Conservation (phyloP, 2,797 vertebrate species). For the Trichosurus vulpecula region DNA sequence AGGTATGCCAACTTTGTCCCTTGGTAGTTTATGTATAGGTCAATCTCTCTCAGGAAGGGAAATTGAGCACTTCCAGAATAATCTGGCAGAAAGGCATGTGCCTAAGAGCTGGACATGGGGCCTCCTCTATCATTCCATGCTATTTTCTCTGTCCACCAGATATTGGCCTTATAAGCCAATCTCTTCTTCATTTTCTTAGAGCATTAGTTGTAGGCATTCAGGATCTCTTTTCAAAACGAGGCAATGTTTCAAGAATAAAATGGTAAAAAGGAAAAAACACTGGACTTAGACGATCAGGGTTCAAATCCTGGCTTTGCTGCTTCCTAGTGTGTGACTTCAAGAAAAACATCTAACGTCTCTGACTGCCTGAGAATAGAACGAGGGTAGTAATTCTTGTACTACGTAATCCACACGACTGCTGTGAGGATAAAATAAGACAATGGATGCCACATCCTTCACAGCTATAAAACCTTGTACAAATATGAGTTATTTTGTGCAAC, state of each 20-base stretch:
- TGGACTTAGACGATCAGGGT: not conserved
- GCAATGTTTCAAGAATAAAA: not conserved
- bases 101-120: not conserved
- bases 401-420: not conserved
- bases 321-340: not conserved
- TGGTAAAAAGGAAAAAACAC: not conserved
- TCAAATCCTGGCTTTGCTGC: not conserved
- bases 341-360: not conserved
- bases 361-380: not conserved
- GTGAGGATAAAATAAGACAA: not conserved
- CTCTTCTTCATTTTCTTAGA: not conserved
- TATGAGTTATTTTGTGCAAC: not conserved
- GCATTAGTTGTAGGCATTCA: not conserved
- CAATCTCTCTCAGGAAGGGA: constrained; percentile 34
- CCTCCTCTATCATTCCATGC: not conserved
- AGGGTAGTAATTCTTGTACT: not conserved
- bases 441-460: not conserved
- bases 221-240: not conserved
- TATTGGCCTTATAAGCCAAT: not conserved
- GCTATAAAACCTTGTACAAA: not conserved
- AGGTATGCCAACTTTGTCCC: not conserved
- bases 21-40: constrained; percentile 18
- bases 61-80: constrained; percentile 5
- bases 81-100: constrained; percentile 11
- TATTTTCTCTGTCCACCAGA: not conserved